These are phyloP conservation scores for Melanocharis versteri DNA, from an alignment of 2,113 vertebrate genomes.

Conservation along the genomic window DNA sequence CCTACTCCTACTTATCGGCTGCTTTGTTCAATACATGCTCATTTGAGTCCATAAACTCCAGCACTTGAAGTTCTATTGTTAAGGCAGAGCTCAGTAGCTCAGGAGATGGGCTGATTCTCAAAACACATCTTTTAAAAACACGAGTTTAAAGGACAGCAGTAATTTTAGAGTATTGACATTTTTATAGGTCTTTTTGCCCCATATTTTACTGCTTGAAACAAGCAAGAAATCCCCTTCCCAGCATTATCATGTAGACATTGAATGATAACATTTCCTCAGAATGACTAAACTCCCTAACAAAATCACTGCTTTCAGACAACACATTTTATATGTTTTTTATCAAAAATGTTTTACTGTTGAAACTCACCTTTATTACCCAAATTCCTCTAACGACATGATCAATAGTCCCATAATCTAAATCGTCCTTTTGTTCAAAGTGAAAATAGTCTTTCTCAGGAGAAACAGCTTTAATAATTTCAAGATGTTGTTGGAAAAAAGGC, in stretches of 20 bases:
- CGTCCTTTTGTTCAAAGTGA: slow-evolving; percentile 76
- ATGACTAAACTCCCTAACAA: background rate
- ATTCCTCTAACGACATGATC: slow-evolving; percentile 79
- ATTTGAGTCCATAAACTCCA: background rate
- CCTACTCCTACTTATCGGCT: background rate
- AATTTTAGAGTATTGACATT: background rate
- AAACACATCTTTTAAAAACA: background rate
- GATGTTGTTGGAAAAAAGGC: slow-evolving; percentile 83
- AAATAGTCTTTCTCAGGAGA: slow-evolving; percentile 84
- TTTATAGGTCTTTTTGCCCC: background rate
- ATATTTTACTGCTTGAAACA: background rate
- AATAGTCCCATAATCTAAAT: slow-evolving; percentile 79
- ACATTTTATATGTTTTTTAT: background rate
- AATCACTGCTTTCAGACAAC: background rate
- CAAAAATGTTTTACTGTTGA: background rate
- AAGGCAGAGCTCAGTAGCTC: background rate
- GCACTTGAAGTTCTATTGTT: background rate
- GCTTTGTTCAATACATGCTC: background rate
- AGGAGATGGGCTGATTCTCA: background rate
- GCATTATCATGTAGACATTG: background rate
- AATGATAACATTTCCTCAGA: background rate
- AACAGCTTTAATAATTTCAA: slow-evolving; percentile 85
- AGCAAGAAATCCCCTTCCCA: background rate
- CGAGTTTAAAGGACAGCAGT: background rate
- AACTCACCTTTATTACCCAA: slow-evolving; percentile 75